These are phyloP conservation scores for Sterna hirundo DNA, from an alignment of 2,113 vertebrate species.

Conservation along the genomic window DNA sequence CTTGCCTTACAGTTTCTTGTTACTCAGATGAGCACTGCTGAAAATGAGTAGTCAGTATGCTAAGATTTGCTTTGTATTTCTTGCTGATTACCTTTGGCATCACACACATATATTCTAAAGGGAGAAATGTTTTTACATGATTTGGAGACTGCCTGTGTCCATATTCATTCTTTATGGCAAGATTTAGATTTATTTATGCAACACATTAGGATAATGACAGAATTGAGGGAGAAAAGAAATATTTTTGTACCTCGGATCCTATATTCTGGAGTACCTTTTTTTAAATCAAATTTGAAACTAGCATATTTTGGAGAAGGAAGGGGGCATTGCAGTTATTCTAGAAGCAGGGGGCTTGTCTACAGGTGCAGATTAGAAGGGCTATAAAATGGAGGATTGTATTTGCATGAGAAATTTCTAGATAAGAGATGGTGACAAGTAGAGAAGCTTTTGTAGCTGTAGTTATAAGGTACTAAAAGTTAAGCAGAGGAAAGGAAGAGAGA, in stretches of 20 bases:
- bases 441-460: background rate
- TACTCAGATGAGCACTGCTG: background rate
- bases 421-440: background rate
- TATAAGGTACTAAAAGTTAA: background rate
- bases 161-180: background rate
- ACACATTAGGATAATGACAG: background rate
- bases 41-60: background rate
- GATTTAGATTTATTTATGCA: background rate
- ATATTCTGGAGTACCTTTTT: background rate
- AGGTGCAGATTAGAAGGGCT: background rate
- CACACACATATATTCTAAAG: background rate
- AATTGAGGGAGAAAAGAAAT: background rate
- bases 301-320: background rate
- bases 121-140: background rate
- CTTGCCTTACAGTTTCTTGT: background rate
- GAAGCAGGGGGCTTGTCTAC: background rate
- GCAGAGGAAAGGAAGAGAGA: background rate
- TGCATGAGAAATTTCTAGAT: background rate
- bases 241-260: background rate
- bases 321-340: background rate
- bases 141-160: background rate
- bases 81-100: background rate
- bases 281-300: background rate
- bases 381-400: background rate
- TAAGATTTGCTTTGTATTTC: background rate